A percentile compares a stretch with the other conserved stretches of the same genome.
Evolutionary conservation across 2,113 vertebrate genomes (phyloP).

Genomic region (Motacilla tschutschensis): DNA sequence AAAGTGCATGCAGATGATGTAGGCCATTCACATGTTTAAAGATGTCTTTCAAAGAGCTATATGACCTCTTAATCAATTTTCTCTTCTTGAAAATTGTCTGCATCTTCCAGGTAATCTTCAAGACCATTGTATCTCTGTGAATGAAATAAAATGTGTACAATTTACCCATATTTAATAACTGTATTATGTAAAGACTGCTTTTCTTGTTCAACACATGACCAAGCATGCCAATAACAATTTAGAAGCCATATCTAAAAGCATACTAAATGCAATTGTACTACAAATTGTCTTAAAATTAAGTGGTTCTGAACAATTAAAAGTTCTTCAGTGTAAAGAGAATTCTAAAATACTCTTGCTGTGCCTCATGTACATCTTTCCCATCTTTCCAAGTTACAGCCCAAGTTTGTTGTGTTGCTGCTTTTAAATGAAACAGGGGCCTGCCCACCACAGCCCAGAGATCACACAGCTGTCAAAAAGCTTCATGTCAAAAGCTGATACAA

Average conservation of each 20-base stretch:
- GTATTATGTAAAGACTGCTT: background rate
- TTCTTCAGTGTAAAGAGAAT: background rate
- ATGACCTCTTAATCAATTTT: slow-evolving; percentile 70
- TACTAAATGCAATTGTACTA: background rate
- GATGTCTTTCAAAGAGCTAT: slow-evolving; percentile 21
- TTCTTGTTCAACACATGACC: background rate
- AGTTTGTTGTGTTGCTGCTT: background rate
- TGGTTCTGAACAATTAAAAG: background rate
- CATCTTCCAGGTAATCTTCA: slow-evolving; percentile 70
- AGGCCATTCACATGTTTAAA: slow-evolving; percentile 28
- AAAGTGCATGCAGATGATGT: background rate
- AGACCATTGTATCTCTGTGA: slow-evolving; percentile 76
- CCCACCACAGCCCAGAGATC: background rate
- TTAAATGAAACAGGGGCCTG: background rate
- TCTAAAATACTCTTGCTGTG: background rate
- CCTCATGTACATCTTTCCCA: background rate
- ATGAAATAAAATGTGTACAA: slow-evolving; percentile 31
- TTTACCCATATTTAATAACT: background rate
- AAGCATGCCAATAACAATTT: background rate
- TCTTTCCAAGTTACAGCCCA: background rate
- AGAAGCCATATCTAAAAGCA: background rate
- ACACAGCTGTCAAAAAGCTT: background rate
- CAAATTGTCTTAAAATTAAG: background rate
- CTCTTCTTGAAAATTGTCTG: slow-evolving; percentile 84
- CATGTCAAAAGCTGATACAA: background rate